Evolutionary conservation across 2,888 invertebrate genomes (phyloP).

Genomic region (Dorcus hopei): DNA sequence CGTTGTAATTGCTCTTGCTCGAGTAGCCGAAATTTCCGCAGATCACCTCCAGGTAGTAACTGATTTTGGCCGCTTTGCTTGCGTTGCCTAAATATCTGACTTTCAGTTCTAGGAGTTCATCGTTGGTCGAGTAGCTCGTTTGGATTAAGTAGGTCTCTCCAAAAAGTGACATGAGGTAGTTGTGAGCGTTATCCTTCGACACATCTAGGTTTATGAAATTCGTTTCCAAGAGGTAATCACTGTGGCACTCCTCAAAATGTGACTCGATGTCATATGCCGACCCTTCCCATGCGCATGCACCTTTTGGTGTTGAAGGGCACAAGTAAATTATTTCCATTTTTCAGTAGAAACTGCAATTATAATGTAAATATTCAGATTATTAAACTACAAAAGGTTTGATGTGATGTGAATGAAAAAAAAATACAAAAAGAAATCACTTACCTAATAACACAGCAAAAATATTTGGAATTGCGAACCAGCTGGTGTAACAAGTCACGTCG

Average conservation of each 20-base stretch:
- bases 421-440: too few species aligned
- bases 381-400: neutral
- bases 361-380: neutral
- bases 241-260: slow-evolving; percentile 13
- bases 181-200: neutral
- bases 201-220: slow-evolving; percentile 8
- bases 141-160: slow-evolving; percentile 15
- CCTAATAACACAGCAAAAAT: too few species aligned
- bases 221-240: slow-evolving; percentile 6
- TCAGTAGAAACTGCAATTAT: neutral
- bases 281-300: slow-evolving; percentile 13
- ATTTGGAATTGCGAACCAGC: too few species aligned
- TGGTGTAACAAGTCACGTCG: too few species aligned
- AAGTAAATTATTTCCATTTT: slow-evolving; percentile 10
- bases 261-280: slow-evolving; percentile 3
- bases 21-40: slow-evolving; percentile 16
- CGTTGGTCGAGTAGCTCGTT: slow-evolving; percentile 2
- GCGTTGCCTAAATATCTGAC: slow-evolving; percentile 11
- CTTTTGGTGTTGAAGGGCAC: slow-evolving; percentile 15
- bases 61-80: slow-evolving; percentile 7
- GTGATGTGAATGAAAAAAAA: neutral
- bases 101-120: slow-evolving; percentile 5
- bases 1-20: slow-evolving; percentile 5
- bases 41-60: slow-evolving; percentile 9
- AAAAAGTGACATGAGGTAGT: slow-evolving; percentile 11